Conservation (phyloP, 2,113 vertebrate species). For the Mormoops blainvillei region DNA sequence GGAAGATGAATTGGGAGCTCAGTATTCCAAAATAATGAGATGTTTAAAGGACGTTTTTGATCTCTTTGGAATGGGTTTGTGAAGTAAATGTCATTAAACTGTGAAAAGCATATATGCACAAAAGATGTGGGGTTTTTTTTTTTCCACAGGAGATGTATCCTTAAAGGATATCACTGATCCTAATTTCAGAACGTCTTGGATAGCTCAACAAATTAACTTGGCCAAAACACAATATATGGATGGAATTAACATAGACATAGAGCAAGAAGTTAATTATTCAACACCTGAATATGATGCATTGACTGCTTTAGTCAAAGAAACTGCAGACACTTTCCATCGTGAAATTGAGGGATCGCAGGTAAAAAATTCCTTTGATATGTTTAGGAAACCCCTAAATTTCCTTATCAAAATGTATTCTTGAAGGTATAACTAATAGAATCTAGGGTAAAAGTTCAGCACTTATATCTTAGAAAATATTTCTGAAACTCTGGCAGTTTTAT, state of each 20-base stretch:
- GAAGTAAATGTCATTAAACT: slow-evolving; percentile 30
- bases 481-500: neutral
- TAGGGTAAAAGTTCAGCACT: neutral
- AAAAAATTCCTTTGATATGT: slow-evolving; percentile 24
- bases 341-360: slow-evolving; percentile 97
- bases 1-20: slow-evolving; percentile 1
- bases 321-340: slow-evolving; percentile 89
- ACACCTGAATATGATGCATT: slow-evolving; percentile 89
- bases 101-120: neutral
- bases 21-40: slow-evolving; percentile 7
- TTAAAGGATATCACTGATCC: slow-evolving; percentile 85
- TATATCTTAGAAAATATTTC: neutral
- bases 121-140: slow-evolving; percentile 23
- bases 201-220: slow-evolving; percentile 85
- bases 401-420: neutral
- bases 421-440: neutral
- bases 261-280: slow-evolving; percentile 84
- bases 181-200: slow-evolving; percentile 88
- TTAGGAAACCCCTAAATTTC: neutral
- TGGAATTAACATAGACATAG: slow-evolving; percentile 96
- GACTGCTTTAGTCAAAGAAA: slow-evolving; percentile 91
- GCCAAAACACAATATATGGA: slow-evolving; percentile 95
- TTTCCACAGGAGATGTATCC: slow-evolving; percentile 86
- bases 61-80: neutral
- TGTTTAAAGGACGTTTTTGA: slow-evolving; percentile 27